These are phyloP conservation scores for Camponotus vicinus DNA, from an alignment of 1,140 invertebrate species.

Conservation along the genomic window DNA sequence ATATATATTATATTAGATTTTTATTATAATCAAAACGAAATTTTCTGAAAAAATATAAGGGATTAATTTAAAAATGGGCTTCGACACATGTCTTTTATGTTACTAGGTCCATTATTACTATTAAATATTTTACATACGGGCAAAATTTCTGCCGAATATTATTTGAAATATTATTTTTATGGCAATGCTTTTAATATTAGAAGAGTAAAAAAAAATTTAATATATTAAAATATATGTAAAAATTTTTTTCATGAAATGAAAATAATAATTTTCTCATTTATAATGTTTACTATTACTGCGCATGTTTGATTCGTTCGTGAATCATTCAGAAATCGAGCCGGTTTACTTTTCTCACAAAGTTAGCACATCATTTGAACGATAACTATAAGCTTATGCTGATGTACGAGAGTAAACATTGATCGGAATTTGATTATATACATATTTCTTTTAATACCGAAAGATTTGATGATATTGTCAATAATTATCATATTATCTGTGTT, in stretches of 20 bases:
- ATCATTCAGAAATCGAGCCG: not conserved
- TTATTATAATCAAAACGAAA: not conserved
- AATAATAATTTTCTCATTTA: not conserved
- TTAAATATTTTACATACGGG: not conserved
- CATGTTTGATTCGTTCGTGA: constrained; percentile 2
- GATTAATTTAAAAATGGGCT: not conserved
- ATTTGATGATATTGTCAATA: not conserved
- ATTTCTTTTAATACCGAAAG: not conserved
- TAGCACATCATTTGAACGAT: not conserved
- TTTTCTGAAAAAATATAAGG: not conserved
- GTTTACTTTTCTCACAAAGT: constrained; percentile 12
- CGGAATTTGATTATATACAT: not conserved
- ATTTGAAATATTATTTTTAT: not conserved
- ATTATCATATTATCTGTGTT: not conserved
- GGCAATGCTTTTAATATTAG: not conserved
- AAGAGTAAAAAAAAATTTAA: constrained; percentile 6
- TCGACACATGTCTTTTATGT: not conserved
- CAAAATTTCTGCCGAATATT: not conserved
- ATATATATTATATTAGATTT: no score
- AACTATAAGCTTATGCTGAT: constrained; percentile 3
- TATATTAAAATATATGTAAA: not conserved
- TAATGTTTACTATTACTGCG: not conserved
- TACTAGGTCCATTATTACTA: not conserved
- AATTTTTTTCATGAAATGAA: not conserved
- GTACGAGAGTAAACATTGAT: constrained; percentile 14